Base-by-base conservation (phyloP, 2,888 invertebrate genomes). In the Catocala nupta region DNA sequence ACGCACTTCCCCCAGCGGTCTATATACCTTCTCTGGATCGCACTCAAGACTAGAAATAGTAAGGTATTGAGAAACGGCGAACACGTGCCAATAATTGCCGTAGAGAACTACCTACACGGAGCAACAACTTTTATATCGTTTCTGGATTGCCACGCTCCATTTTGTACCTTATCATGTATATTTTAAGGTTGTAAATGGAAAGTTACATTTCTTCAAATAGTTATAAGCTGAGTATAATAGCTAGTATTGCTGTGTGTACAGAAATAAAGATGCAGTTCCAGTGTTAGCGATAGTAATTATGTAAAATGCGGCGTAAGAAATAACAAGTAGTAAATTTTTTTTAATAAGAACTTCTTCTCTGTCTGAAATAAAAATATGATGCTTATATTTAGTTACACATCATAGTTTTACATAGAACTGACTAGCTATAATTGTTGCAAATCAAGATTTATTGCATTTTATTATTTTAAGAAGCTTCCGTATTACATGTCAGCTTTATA, bases 41-140 rank as follows among this genome's bases (percentile, higher is more conserved):
- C 69, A 67, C 64, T 71, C 63, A 66, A 66, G 67, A 68, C 68
- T 73, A 63, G 77, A 78, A 80, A 81, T 79, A 75, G 81, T 81
- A 80, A 83, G 77, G 83, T 81, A 83, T 81, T 79, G 82, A 80
- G 82, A 82, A 83, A 83, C 77, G 76, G 78, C 68, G 78, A 82
- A 83, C 88, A 88, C 84, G 86, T 87, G 86, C 82, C 82, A 79
- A 85, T 88, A 87, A 87, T 87, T 86, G 84, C 84, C 73, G 65
- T 68, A 79, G 78, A 75, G 79, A 81, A 81, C 81, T 84, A 84
- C 83, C 76, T 80, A 79, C 75, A 74, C 13, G 61, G 61, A 64
- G 57, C 65, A 73, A 77, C 68, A 71, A 81, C 77, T 81, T 80
- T 78, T 75, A 74, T 71, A 67, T 55, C 63, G 47, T 54, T 68